Evolutionary conservation across 2,797 vertebrate species (phyloP).

Genomic region (Cossypha caffra): DNA sequence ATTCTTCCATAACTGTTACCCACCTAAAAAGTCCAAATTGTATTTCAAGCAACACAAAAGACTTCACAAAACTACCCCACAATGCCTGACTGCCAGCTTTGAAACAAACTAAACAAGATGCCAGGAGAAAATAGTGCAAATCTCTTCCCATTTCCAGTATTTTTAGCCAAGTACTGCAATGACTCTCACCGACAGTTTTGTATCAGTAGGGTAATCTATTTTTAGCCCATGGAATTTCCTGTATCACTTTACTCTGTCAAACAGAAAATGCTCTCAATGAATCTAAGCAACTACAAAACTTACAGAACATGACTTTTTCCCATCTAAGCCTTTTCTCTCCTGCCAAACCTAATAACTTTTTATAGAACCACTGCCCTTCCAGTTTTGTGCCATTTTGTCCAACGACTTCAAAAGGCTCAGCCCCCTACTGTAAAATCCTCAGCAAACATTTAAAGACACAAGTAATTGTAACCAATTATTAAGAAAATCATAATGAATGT

Average conservation of each 20-base stretch:
- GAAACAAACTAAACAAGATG: not conserved
- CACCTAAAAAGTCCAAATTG: not conserved
- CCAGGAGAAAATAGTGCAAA: not conserved
- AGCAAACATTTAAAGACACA: not conserved
- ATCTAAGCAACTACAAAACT: not conserved
- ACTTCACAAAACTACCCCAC: not conserved
- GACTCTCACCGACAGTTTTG: not conserved
- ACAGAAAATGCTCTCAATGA: not conserved
- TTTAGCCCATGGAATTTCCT: not conserved
- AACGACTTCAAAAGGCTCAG: not conserved
- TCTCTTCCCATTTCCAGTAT: not conserved
- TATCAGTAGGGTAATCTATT: not conserved
- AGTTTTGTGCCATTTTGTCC: not conserved
- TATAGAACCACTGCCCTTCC: not conserved
- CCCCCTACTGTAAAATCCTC: not conserved
- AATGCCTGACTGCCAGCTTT: not conserved
- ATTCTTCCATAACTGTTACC: not conserved
- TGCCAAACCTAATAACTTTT: not conserved
- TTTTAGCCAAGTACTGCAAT: not conserved
- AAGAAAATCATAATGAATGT: not conserved
- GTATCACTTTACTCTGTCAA: not conserved
- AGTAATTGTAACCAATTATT: not conserved
- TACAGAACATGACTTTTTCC: not conserved
- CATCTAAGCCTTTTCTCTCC: not conserved
- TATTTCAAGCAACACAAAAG: not conserved